Conservation (phyloP, 2,113 vertebrate species). For the Rhabdomys dilectus region DNA sequence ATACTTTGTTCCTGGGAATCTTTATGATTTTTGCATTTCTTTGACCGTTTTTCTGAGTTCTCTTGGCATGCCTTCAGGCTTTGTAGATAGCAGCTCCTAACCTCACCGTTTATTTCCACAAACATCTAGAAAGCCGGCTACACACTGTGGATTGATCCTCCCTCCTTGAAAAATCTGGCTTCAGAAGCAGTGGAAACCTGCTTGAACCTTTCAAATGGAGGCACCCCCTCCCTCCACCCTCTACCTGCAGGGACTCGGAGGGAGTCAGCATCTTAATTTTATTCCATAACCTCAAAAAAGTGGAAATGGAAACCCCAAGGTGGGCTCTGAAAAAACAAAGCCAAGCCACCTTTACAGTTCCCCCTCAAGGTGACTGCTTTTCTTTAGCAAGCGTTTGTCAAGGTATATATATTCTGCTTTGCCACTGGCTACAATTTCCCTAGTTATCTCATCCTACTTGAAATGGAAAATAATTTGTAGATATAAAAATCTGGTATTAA, state of each 20-base stretch:
- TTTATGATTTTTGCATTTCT: conserved; percentile 7
- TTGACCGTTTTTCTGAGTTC: conserved; percentile 48
- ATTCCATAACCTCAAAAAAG: conserved; percentile 38
- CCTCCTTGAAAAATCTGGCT: conserved; percentile 60
- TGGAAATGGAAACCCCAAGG: conserved; percentile 27
- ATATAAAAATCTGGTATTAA: conserved; percentile 41
- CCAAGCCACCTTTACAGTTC: conserved; percentile 42
- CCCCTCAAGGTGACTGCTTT: background rate
- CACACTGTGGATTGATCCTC: conserved; percentile 64
- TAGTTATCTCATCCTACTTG: background rate
- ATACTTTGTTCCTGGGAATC: background rate
- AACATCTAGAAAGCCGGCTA: conserved; percentile 68
- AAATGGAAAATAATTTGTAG: background rate
- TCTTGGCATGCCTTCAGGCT: conserved; percentile 59
- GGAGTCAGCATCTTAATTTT: conserved; percentile 42
- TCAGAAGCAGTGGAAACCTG: conserved; percentile 55
- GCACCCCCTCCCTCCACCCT: background rate
- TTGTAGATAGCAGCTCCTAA: conserved; percentile 51
- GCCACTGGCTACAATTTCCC: conserved; percentile 21
- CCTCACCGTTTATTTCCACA: conserved; percentile 62
- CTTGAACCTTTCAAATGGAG: conserved; percentile 17
- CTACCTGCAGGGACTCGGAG: background rate
- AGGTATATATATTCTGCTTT: background rate
- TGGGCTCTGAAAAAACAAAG: background rate
- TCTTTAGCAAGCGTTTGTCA: background rate